Percentiles rank a stretch among this genome's conserved stretches.
Conservation (phyloP, 2,888 invertebrate genomes). For the Labia minor region DNA sequence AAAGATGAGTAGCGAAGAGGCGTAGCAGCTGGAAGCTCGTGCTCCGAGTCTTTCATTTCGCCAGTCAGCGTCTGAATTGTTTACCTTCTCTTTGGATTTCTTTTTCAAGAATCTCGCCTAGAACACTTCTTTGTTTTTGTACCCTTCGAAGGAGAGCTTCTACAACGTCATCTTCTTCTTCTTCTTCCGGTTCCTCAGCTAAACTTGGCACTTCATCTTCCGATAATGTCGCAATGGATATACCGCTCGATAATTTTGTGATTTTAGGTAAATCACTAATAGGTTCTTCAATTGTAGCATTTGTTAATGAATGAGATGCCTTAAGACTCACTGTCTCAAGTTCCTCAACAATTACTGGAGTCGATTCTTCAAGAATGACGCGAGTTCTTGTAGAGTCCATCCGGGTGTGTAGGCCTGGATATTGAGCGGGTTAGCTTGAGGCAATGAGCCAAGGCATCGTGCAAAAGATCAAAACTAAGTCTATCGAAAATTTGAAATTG, state of each 20-base stretch:
- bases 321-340: slow-evolving; percentile 8
- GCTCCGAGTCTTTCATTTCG: slow-evolving; percentile 14
- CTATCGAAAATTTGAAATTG: too few relatives aligned
- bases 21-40: background rate
- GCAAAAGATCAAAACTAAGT: background rate
- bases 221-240: slow-evolving; percentile 56
- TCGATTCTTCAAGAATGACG: background rate
- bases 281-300: background rate
- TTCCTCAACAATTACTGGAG: slow-evolving; percentile 21
- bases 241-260: slow-evolving; percentile 35
- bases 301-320: background rate
- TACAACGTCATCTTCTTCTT: slow-evolving; percentile 46
- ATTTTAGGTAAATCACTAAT: background rate
- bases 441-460: background rate
- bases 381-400: background rate
- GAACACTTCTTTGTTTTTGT: slow-evolving; percentile 55
- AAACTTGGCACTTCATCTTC: slow-evolving; percentile 43
- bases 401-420: slow-evolving; percentile 1
- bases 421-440: background rate
- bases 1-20: background rate
- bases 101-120: slow-evolving; percentile 55
- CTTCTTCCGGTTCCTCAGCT: slow-evolving; percentile 31
- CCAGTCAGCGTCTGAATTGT: slow-evolving; percentile 30
- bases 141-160: slow-evolving; percentile 54
- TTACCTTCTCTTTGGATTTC: slow-evolving; percentile 37